Conservation (phyloP, 2,113 vertebrate genomes). For the Opisthocomus hoazin region DNA sequence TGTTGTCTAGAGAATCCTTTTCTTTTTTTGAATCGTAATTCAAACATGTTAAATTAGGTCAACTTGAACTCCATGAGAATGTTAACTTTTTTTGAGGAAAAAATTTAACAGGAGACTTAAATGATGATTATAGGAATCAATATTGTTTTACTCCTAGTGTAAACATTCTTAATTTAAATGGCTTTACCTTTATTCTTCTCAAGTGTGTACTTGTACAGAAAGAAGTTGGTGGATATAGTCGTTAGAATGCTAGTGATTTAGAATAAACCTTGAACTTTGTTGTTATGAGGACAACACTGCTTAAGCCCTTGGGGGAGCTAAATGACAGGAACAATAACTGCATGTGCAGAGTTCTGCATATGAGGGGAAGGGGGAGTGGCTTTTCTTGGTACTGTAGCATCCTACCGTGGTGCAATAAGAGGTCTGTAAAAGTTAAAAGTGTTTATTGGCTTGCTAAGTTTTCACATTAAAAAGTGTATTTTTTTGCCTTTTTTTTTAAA, state of each 20-base stretch:
- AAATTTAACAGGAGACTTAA: background rate
- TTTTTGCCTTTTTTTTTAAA: background rate
- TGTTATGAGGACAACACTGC: background rate
- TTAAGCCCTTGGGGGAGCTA: background rate
- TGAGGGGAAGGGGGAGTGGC: background rate
- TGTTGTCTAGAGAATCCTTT: background rate
- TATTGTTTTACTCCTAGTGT: background rate
- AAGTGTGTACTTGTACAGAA: background rate
- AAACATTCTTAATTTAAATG: background rate
- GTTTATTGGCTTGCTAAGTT: background rate
- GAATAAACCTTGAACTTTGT: background rate
- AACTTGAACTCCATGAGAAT: background rate
- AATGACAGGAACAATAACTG: background rate
- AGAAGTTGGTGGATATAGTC: background rate
- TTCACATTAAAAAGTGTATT: background rate
- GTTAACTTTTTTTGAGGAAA: background rate
- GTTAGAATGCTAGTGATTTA: background rate
- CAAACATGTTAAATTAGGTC: background rate
- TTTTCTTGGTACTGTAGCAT: background rate
- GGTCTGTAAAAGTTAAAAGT: background rate
- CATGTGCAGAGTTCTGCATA: rapidly evolving
- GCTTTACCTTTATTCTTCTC: background rate
- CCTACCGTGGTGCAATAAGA: background rate
- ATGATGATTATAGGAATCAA: background rate
- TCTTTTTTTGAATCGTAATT: background rate